These are phyloP conservation scores for Dryococelus australis DNA, from an alignment of 2,888 invertebrate genomes.

Conservation along the genomic window DNA sequence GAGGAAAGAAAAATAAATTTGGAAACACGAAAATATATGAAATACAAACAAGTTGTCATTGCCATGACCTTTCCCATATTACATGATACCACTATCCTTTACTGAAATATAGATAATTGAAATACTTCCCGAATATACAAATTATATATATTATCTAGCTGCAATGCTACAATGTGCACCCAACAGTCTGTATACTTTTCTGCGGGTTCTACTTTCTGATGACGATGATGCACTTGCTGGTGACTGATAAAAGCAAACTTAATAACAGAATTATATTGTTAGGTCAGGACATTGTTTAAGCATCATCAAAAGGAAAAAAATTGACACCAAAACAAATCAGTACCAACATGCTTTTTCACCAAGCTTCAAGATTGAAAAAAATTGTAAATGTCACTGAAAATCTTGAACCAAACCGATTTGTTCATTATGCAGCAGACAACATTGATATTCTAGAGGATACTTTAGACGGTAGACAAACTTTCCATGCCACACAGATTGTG, in stretches of 20 bases:
- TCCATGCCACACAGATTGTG: neutral
- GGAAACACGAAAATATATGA: no score
- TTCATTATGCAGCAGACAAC: constrained; percentile 20
- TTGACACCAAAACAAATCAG: constrained; percentile 1
- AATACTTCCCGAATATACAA: no score
- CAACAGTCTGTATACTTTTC: neutral
- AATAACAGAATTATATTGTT: neutral
- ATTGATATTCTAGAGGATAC: constrained; percentile 3
- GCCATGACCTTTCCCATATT: no score
- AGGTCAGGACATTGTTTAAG: constrained; percentile 3
- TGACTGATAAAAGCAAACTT: neutral
- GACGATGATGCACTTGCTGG: constrained; percentile 2
- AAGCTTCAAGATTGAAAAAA: neutral
- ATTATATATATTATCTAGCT: no score
- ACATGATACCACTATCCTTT: no score
- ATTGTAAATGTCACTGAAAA: neutral
- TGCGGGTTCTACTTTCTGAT: neutral
- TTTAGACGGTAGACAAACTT: neutral
- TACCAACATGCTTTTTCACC: neutral
- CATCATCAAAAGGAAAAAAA: neutral
- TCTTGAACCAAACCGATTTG: neutral
- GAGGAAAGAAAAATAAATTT: no score
- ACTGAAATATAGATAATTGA: no score
- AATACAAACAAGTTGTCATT: no score
- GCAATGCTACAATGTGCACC: neutral